Base-by-base conservation (phyloP, 1,140 invertebrate genomes). In the Drosophila burlai region DNA sequence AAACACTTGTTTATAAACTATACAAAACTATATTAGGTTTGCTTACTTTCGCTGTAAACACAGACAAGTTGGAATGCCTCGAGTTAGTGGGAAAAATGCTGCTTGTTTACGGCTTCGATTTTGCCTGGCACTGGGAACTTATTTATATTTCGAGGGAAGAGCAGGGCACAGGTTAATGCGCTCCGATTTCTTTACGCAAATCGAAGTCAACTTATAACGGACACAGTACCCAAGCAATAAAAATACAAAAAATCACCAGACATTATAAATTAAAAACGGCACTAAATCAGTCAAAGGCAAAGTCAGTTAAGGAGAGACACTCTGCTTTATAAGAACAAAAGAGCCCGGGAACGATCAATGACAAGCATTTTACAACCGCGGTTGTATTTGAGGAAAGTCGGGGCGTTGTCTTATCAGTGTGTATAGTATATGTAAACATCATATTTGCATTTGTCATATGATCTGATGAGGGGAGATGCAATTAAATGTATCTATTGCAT, bases 231-330 rank as follows among this genome's bases (percentile, higher is more conserved):
- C 31, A 4, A 36, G 0, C 26, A 34, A 34, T 10, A 57, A 45
- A 16, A 24, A 24, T 24, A 24, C 21, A 15, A 21, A 31, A 57
- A 18, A 46, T n/a, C 34, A 24, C 10, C 49, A 52, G 65, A 45
- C 63, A 49, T 47, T 13, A 69, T 61, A 72, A 72, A 73, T 73
- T 73, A 52, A 61, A 13, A 42, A 26, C 7, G 11, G 54, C 55
- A 73, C 46, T 73, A 73, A 72, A 73, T 73, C 69, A 73, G 21
- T 42, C 67, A 50, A 73, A 73, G 36, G 38, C 46, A 49, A 46
- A 47, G 59, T 10, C 64, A 46, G 45, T 16, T 31, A 66, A 31
- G 18, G 34, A n/a, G 10, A 24, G 18, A 13, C 10, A n/a, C 7
- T 16, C 21, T 24, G 21, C 13, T 7, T 26, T 26, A 4, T n/a